phyloP scores from a whole-genome alignment of 2,113 vertebrate genomes.

The Heterotilapia buettikoferi region DNA sequence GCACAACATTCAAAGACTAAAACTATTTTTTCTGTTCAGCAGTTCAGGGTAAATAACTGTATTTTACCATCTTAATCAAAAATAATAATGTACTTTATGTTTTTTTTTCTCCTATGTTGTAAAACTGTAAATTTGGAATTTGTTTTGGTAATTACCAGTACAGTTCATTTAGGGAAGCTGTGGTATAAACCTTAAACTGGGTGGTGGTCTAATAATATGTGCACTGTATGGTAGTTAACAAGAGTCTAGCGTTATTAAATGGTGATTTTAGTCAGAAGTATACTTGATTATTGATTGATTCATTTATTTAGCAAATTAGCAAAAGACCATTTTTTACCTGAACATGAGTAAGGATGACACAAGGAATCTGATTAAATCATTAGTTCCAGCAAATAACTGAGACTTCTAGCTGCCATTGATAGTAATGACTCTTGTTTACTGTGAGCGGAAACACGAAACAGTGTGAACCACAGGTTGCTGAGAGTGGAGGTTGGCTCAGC shows the following conservation, averaged over 20 bases:
- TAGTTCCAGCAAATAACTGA: background rate
- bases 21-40: background rate
- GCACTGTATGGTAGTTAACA: background rate
- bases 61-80: background rate
- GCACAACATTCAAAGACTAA: background rate
- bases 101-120: background rate
- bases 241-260: background rate
- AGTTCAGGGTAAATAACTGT: background rate
- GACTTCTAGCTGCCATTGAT: background rate
- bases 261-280: background rate
- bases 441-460: background rate
- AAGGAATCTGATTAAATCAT: background rate
- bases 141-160: background rate
- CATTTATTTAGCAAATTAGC: background rate
- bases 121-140: background rate
- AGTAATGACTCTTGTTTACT: background rate
- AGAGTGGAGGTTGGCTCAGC: background rate
- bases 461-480: background rate
- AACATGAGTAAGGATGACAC: background rate
- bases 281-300: background rate
- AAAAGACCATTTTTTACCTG: background rate
- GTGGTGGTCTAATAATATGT: background rate
- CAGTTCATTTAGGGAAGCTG: background rate
- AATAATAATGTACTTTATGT: background rate
- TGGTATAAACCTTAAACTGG: background rate